phyloP scores from a whole-genome alignment of 2,113 vertebrate species.

The Trochalopteron elliotii region DNA sequence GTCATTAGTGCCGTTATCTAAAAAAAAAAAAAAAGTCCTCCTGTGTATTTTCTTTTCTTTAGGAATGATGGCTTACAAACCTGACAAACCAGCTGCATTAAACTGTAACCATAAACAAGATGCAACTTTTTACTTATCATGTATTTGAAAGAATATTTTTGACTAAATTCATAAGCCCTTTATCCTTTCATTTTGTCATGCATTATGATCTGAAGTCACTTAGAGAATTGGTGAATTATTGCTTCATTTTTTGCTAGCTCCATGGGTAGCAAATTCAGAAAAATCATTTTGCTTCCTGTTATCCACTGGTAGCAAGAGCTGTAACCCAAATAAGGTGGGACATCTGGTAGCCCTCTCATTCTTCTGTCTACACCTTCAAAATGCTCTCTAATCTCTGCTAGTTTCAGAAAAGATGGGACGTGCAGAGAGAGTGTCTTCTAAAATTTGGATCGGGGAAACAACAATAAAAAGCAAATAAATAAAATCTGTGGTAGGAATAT shows the following conservation, averaged over 20 bases:
- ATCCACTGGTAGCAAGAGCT: not conserved
- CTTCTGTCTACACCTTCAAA: not conserved
- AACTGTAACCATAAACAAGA: not conserved
- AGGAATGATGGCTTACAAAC: not conserved
- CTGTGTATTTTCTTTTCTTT: constrained; percentile 3
- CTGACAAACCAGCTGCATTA: not conserved
- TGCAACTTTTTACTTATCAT: not conserved
- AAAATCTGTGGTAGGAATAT: not conserved
- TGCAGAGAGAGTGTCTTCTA: not conserved
- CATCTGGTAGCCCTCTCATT: not conserved
- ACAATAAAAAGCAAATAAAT: not conserved
- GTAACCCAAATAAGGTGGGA: not conserved
- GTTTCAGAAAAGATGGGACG: fast-evolving
- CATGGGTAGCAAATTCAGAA: not conserved
- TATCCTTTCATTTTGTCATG: not conserved
- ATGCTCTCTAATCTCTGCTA: not conserved
- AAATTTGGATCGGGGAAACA: not conserved
- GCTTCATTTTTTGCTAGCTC: not conserved
- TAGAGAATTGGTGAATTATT: not conserved
- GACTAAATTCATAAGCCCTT: not conserved
- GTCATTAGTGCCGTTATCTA: constrained; percentile 38
- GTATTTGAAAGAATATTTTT: not conserved
- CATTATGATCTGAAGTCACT: not conserved
- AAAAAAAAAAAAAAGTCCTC: not conserved
- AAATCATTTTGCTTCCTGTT: not conserved